These are phyloP conservation scores for Nomada fucata DNA, from an alignment of 2,888 invertebrate genomes.

Conservation along the genomic window DNA sequence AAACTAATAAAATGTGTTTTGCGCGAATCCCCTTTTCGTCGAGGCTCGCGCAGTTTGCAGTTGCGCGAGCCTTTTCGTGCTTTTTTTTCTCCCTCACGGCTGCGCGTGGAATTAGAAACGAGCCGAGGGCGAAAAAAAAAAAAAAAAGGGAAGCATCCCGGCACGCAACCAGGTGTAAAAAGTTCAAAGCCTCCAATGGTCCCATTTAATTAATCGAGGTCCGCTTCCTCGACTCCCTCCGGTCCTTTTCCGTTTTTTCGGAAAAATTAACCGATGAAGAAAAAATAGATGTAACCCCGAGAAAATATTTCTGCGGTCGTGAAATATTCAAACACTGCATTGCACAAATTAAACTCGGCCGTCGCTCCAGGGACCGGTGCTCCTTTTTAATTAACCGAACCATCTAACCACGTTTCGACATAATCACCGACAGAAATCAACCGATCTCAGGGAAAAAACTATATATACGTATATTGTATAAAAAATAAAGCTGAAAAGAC, in stretches of 20 bases:
- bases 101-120: constrained; percentile 30
- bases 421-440: not conserved
- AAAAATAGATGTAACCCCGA: not conserved
- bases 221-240: not conserved
- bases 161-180: constrained; percentile 27
- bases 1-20: constrained; percentile 59
- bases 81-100: constrained; percentile 22
- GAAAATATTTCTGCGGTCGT: not conserved
- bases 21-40: constrained; percentile 46
- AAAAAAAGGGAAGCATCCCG: not conserved
- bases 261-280: not conserved
- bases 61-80: not conserved
- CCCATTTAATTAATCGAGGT: constrained; percentile 37
- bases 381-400: constrained; percentile 20
- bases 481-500: not conserved
- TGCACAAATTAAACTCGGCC: constrained; percentile 15
- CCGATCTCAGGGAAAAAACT: not conserved
- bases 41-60: constrained; percentile 35
- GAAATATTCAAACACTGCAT: not conserved
- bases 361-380: not conserved
- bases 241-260: not conserved
- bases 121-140: not conserved
- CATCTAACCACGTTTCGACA: not conserved
- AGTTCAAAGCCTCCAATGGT: not conserved
- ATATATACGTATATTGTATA: not conserved